phyloP scores from a whole-genome alignment of 2,797 vertebrate species.

The Acipenser transmontanus region DNA sequence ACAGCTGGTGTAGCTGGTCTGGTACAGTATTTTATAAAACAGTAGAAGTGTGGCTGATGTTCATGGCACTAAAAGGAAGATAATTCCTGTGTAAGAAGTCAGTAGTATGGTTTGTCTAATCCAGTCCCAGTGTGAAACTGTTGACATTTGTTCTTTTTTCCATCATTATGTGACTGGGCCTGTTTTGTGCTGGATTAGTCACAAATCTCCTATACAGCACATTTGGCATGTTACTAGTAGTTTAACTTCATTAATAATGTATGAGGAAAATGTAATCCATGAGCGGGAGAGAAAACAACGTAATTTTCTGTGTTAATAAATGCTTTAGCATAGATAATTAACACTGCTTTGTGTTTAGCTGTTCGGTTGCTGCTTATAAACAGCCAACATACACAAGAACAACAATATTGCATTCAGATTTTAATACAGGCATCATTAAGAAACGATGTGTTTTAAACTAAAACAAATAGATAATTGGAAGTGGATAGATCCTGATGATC shows the following conservation, averaged over 20 bases:
- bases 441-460: no score
- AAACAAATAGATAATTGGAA: neutral
- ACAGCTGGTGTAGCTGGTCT: constrained; percentile 27
- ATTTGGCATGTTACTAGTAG: constrained; percentile 98
- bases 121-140: constrained; percentile 99
- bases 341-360: constrained; percentile 40
- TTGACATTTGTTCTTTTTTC: constrained; percentile 99
- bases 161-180: constrained; percentile 98
- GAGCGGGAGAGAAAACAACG: constrained; percentile 56
- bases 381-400: no score
- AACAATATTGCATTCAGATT: no score
- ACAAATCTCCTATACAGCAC: constrained; percentile 98
- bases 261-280: constrained; percentile 98
- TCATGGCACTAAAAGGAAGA: constrained; percentile 67
- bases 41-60: constrained; percentile 65
- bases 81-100: constrained; percentile 80
- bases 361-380: no score
- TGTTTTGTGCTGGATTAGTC: constrained; percentile 99
- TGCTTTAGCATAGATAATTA: constrained; percentile 59
- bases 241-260: constrained; percentile 99
- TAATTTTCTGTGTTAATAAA: constrained; percentile 41
- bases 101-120: constrained; percentile 83
- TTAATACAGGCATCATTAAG: no score
- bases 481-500: constrained; percentile 18
- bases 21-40: constrained; percentile 32